These are phyloP conservation scores for Eudyptes chrysolophus DNA, from an alignment of 2,113 vertebrate genomes.

Conservation along the genomic window DNA sequence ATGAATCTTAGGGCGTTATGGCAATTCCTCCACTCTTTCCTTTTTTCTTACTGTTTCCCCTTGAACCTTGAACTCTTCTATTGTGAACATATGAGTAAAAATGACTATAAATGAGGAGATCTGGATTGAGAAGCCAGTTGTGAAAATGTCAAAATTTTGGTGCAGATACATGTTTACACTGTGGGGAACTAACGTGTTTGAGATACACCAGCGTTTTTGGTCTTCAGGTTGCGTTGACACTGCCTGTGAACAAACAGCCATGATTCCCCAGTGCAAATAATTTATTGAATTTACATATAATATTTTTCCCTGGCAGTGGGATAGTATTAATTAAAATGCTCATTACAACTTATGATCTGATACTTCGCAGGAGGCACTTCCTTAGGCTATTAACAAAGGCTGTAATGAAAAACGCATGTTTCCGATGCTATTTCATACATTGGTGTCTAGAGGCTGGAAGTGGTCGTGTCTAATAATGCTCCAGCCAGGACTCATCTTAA, in stretches of 20 bases:
- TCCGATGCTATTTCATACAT: not conserved
- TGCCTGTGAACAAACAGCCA: not conserved
- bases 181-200: not conserved
- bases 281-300: not conserved
- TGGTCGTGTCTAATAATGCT: not conserved
- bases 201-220: not conserved
- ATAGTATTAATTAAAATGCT: conserved; percentile 34
- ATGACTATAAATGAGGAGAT: not conserved
- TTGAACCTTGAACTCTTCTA: not conserved
- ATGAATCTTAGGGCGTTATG: not conserved
- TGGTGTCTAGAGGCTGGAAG: not conserved
- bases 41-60: not conserved
- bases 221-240: not conserved
- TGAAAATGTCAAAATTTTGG: not conserved
- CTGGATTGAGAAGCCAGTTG: not conserved
- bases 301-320: not conserved
- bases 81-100: not conserved
- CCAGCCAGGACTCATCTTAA: not conserved
- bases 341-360: not conserved
- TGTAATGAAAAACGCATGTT: not conserved
- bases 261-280: not conserved
- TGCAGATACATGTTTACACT: not conserved
- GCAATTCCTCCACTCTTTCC: not conserved
- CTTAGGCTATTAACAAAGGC: conserved; percentile 3
- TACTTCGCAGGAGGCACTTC: not conserved